Evolutionary conservation across 2,888 invertebrate species (phyloP).

Genomic region (Cheilosia urbana): DNA sequence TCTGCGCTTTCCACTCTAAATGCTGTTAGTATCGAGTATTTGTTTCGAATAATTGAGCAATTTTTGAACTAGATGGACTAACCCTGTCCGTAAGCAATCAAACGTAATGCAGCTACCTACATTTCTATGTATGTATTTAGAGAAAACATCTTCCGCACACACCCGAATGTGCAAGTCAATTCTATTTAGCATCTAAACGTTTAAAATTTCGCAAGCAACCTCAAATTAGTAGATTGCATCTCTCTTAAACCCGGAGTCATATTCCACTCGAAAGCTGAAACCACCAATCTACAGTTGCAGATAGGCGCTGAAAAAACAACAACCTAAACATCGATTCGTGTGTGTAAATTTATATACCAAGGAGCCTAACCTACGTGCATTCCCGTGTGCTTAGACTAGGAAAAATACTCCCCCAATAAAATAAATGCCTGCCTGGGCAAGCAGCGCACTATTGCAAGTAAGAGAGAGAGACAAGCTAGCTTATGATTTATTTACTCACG

Average conservation of each 20-base stretch:
- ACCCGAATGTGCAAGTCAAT: constrained; percentile 19
- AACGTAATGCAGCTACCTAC: too few species aligned
- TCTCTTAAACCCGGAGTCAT: constrained; percentile 61
- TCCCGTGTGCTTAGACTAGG: constrained; percentile 74
- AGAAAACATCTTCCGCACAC: not conserved
- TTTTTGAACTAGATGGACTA: too few species aligned
- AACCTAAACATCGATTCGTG: constrained; percentile 49
- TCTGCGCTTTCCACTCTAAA: too few species aligned
- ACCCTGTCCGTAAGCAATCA: too few species aligned
- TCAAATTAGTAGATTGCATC: constrained; percentile 69
- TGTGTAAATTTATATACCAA: constrained; percentile 3
- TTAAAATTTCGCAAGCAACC: constrained; percentile 57
- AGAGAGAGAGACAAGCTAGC: constrained; percentile 22
- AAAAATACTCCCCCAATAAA: constrained; percentile 82
- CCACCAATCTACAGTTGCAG: constrained; percentile 33
- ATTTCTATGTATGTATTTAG: too few species aligned
- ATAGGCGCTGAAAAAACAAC: constrained; percentile 7
- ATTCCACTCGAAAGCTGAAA: constrained; percentile 36
- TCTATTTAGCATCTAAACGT: constrained; percentile 47
- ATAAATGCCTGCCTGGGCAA: constrained; percentile 77
- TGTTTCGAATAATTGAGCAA: too few species aligned
- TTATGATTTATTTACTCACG: constrained; percentile 84
- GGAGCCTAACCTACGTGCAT: too few species aligned
- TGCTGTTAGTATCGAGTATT: too few species aligned
- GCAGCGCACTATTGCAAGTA: not conserved